Conservation (phyloP, 1,140 invertebrate species). For the Trichogramma pretiosum region DNA sequence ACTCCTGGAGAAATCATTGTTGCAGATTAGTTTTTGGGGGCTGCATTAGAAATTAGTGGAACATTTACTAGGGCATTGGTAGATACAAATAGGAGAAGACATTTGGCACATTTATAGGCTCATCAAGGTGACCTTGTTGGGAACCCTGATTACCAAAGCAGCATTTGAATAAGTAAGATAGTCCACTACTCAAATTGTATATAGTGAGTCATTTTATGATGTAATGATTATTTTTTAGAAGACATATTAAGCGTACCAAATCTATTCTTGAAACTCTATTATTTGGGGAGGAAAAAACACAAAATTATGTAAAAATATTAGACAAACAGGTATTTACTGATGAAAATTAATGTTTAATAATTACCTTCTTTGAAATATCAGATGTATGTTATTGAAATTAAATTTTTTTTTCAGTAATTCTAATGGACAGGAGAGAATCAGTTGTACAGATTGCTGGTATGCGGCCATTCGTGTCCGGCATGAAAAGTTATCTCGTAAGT, state of each 20-base stretch:
- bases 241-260: slow-evolving; percentile 85
- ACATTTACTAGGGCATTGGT: slow-evolving; percentile 78
- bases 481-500: slow-evolving; percentile 84
- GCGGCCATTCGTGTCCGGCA: slow-evolving; percentile 94
- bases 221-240: slow-evolving; percentile 39
- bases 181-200: neutral
- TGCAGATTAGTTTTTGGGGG: slow-evolving; percentile 68
- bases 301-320: slow-evolving; percentile 94
- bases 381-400: neutral
- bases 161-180: slow-evolving; percentile 57
- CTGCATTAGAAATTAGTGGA: slow-evolving; percentile 52
- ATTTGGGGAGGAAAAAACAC: slow-evolving; percentile 67
- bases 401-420: slow-evolving; percentile 58
- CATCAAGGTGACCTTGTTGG: slow-evolving; percentile 87
- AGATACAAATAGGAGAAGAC: slow-evolving; percentile 81
- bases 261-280: slow-evolving; percentile 83
- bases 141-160: slow-evolving; percentile 90
- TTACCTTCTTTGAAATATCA: neutral
- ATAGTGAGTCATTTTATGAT: neutral
- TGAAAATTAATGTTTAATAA: neutral
- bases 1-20: slow-evolving; percentile 88
- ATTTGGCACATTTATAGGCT: slow-evolving; percentile 92
- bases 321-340: slow-evolving; percentile 63
- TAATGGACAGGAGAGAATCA: slow-evolving; percentile 95
- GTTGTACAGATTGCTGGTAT: slow-evolving; percentile 83